Evolutionary conservation across 2,888 invertebrate species (phyloP).

Genomic region (Drosophila pegasa): DNA sequence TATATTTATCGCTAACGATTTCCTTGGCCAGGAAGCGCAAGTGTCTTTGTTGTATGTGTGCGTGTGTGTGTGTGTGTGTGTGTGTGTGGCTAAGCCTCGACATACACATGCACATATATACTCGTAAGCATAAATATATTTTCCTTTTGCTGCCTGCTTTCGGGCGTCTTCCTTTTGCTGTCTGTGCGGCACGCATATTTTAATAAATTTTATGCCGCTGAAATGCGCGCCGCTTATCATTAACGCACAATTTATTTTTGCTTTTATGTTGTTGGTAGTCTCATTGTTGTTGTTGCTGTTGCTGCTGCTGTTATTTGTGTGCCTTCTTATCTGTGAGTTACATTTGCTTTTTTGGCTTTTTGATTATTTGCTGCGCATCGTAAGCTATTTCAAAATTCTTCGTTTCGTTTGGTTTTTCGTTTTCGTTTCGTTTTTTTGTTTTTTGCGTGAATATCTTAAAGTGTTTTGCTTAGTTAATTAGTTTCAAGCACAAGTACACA

Average conservation of each 20-base stretch:
- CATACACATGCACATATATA: conserved; percentile 16
- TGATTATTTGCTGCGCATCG: conserved; percentile 76
- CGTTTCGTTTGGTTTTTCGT: conserved; percentile 23
- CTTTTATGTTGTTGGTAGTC: conserved; percentile 65
- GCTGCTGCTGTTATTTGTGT: conserved; percentile 31
- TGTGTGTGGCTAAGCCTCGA: conserved; percentile 41
- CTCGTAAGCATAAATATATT: conserved; percentile 66
- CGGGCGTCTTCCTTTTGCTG: conserved; percentile 35
- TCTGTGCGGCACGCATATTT: conserved; percentile 71
- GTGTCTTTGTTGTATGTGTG: conserved; percentile 18
- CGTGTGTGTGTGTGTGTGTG: conserved; percentile 4
- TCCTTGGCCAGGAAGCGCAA: conserved; percentile 61
- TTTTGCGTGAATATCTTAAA: conserved; percentile 42
- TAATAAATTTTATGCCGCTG: conserved; percentile 78
- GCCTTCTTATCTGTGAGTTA: conserved; percentile 73
- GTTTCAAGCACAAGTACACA: conserved; percentile 44
- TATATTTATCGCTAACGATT: conserved; percentile 81
- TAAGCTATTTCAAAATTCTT: conserved; percentile 51
- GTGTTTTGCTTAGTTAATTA: conserved; percentile 67
- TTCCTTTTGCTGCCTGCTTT: conserved; percentile 55
- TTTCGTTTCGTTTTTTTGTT: neutral
- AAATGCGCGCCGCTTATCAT: conserved; percentile 80
- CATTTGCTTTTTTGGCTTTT: conserved; percentile 78
- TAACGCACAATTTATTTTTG: conserved; percentile 82
- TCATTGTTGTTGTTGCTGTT: conserved; percentile 27